Evolutionary conservation across 1,140 invertebrate genomes (phyloP).

Genomic region (Trachymyrmex cornetzi): DNA sequence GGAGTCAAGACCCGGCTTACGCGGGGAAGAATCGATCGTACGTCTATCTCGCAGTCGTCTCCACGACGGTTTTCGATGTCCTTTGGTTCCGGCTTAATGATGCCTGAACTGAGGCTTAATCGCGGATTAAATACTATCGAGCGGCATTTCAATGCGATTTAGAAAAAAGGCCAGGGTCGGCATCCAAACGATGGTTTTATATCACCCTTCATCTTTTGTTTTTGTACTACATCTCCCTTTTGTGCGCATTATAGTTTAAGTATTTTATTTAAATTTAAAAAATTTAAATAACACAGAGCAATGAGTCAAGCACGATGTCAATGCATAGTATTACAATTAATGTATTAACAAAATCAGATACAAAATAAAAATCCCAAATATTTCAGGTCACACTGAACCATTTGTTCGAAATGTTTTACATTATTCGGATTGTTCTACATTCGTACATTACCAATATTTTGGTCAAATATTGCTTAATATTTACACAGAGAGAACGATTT

Average conservation of each 20-base stretch:
- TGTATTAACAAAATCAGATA: too few relatives aligned
- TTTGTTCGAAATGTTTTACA: too few relatives aligned
- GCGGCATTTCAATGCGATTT: constrained; percentile 76
- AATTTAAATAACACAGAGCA: too few relatives aligned
- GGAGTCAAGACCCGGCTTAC: constrained; percentile 81
- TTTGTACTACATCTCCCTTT: not conserved
- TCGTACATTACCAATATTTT: too few relatives aligned
- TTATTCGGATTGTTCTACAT: too few relatives aligned
- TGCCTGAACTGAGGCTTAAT: constrained; percentile 84
- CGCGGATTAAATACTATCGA: constrained; percentile 82
- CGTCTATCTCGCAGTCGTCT: constrained; percentile 79
- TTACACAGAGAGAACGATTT: not conserved
- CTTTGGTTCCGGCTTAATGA: constrained; percentile 85
- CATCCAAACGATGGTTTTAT: constrained; percentile 27
- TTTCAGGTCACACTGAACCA: too few relatives aligned
- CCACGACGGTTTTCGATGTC: constrained; percentile 81
- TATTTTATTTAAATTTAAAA: not conserved
- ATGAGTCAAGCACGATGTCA: too few relatives aligned
- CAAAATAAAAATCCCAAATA: too few relatives aligned
- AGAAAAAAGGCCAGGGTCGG: constrained; percentile 68
- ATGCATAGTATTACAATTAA: too few relatives aligned
- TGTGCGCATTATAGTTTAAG: not conserved
- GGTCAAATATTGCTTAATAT: too few relatives aligned
- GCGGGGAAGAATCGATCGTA: constrained; percentile 82
- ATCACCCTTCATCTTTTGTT: not conserved